Evolutionary conservation across 2,888 invertebrate species (phyloP).

Genomic region (Melanchra persicariae): DNA sequence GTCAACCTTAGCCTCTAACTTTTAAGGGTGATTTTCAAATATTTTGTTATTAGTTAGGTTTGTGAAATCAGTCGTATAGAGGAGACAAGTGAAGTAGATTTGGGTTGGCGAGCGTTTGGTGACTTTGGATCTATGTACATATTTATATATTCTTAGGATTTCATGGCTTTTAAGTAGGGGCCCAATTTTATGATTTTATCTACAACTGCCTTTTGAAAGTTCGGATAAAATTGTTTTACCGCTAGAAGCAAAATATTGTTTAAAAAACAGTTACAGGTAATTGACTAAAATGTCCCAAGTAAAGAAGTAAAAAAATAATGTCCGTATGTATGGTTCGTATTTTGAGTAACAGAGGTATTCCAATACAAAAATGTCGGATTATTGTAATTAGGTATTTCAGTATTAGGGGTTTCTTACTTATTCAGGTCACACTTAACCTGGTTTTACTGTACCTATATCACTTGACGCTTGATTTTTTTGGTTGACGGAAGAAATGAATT

Average conservation of each 20-base stretch:
- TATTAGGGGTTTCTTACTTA: too few species aligned
- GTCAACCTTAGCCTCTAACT: slow-evolving; percentile 32
- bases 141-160: slow-evolving; percentile 48
- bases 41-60: slow-evolving; percentile 60
- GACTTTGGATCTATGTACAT: slow-evolving; percentile 70
- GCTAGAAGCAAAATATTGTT: neutral
- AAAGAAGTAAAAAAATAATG: too few species aligned
- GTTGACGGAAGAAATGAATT: too few species aligned
- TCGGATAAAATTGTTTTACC: neutral
- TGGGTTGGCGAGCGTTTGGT: slow-evolving; percentile 73
- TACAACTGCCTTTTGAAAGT: slow-evolving; percentile 1
- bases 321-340: too few species aligned
- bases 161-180: slow-evolving; percentile 17
- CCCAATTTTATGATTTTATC: slow-evolving; percentile 27
- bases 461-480: neutral
- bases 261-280: too few species aligned
- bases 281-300: too few species aligned
- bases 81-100: slow-evolving; percentile 80
- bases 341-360: too few species aligned
- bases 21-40: slow-evolving; percentile 60
- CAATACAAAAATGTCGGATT: too few species aligned
- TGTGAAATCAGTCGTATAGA: slow-evolving; percentile 73
- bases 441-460: too few species aligned
- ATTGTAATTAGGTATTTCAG: too few species aligned
- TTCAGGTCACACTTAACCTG: too few species aligned